Conservation (phyloP, 2,888 invertebrate species). For the Melinaea marsaeus region DNA sequence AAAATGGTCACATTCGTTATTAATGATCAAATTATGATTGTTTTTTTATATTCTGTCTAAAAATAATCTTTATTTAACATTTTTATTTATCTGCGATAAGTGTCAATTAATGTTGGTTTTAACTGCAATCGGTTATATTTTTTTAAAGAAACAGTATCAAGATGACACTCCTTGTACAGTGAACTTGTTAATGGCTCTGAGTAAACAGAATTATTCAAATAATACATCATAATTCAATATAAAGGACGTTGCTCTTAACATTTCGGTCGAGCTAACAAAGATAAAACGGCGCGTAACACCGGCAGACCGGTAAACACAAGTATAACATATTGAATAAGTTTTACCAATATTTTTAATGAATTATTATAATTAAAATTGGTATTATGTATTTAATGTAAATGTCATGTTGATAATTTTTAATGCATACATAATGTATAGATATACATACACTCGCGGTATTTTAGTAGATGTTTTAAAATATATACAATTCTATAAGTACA, state of each 20-base stretch:
- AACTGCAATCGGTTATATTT: no score
- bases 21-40: neutral
- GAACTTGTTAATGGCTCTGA: conserved; percentile 1
- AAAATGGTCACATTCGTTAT: neutral
- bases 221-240: conserved; percentile 25
- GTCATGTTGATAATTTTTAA: no score
- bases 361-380: no score
- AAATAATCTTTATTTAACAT: no score
- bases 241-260: conserved; percentile 57
- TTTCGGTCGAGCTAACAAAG: conserved; percentile 60
- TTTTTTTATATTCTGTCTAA: neutral
- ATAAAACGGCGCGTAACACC: conserved; percentile 32
- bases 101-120: no score
- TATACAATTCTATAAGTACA: no score
- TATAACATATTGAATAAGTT: neutral
- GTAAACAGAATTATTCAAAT: conserved; percentile 16
- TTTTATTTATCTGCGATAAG: no score
- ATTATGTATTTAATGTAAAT: no score
- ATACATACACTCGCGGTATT: no score
- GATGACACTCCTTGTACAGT: neutral
- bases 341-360: no score
- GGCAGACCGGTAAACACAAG: conserved; percentile 20
- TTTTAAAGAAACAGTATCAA: neutral
- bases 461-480: no score
- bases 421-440: no score